Base-by-base conservation (phyloP, 2,797 vertebrate genomes). In the Dromococcyx pavoninus region DNA sequence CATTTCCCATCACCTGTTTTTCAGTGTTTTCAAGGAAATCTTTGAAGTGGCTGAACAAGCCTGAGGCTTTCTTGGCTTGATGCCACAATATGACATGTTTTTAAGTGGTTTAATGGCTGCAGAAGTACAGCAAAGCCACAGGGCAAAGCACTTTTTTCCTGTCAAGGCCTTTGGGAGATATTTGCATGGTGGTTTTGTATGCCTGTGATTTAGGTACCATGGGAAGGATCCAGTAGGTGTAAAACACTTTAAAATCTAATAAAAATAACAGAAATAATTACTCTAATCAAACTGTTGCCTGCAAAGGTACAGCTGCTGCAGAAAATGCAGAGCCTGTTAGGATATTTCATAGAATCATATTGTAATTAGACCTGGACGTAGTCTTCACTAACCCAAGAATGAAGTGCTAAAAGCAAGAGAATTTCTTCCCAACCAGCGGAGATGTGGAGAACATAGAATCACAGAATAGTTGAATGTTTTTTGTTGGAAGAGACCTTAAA, bases 381-480 rank as follows among this genome's bases (percentile, higher is more conserved):
- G 44, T 17, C 43, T 51, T 71, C 2, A 1, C 18, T 23, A 6
- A 21, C 30, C 46, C 30, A 33, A 17, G 60, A 35, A 28, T 3
- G 9, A 82, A 53, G 48, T 0, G 4, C 35, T 23, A 13, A 23
- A 33, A 66, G n/a, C 33, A 37, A 10, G 39, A 51, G 18, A 10
- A 19, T 41, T 69, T 53, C 32, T 67, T 56, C 18, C 25, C 10
- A 4, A 16, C 6, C 0, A 0, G 8, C 0, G 0, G 13, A 7
- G 39, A 6, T 1, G 17, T 1, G 9, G 43, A 11, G 37, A 17
- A 17, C 2, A 0, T 15, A 0, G 0, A n/a, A n/a, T n/a, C n/a
- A n/a, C n/a, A n/a, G 41, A 41, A 41, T 41, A 8, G 8, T 46
- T 19, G 22, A 48, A 48, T 23, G 46, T 21, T 4, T 48, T 48